phyloP scores from a whole-genome alignment of 1,140 invertebrate species.

The Calliopsis andreniformis region DNA sequence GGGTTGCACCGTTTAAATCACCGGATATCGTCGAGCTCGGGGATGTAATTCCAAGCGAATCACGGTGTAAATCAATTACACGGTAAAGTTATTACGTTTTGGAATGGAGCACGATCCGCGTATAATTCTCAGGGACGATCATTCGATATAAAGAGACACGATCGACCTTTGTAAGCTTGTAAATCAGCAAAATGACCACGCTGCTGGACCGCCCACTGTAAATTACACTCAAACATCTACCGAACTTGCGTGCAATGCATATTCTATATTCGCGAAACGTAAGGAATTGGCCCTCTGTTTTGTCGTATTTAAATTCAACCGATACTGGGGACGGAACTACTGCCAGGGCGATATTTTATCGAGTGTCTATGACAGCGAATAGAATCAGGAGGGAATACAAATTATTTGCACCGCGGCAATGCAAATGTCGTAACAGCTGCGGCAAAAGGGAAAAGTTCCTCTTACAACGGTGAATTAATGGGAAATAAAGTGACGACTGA shows the following conservation, averaged over 20 bases:
- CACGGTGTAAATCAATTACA: slow-evolving; percentile 11
- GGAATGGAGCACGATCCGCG: background rate
- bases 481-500: too few relatives aligned
- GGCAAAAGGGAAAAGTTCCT: too few relatives aligned
- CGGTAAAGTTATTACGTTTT: background rate
- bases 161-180: slow-evolving; percentile 26
- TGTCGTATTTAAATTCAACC: background rate
- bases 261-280: background rate
- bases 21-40: background rate
- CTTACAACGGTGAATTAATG: background rate
- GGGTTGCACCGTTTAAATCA: background rate
- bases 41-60: background rate
- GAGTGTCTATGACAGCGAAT: background rate
- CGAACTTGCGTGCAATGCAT: background rate
- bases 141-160: background rate
- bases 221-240: slow-evolving; percentile 20
- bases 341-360: background rate
- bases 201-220: background rate
- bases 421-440: background rate
- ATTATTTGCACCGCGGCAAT: background rate
- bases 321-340: background rate
- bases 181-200: slow-evolving; percentile 14
- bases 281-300: background rate
- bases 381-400: background rate
- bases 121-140: background rate